phyloP scores from a whole-genome alignment of 2,888 invertebrate genomes.

The Tribolium freemani region DNA sequence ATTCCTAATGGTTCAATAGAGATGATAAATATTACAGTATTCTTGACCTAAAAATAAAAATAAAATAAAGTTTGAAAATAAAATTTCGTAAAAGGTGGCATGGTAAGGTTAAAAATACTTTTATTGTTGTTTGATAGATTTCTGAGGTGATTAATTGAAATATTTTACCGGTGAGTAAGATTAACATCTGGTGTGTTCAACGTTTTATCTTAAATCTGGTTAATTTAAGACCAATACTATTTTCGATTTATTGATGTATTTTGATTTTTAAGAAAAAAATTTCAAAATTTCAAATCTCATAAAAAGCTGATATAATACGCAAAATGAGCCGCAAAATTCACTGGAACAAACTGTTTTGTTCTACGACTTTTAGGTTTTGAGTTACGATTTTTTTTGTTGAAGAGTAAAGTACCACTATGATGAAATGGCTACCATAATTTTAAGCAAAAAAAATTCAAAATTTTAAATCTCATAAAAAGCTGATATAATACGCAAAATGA shows the following conservation, averaged over 20 bases:
- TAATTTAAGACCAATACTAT: not conserved
- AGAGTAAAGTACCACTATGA: too few relatives aligned
- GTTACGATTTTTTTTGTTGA: too few relatives aligned
- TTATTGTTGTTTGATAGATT: slow-evolving; percentile 17
- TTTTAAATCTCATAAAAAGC: too few relatives aligned
- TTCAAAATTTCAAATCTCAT: too few relatives aligned
- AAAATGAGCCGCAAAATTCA: too few relatives aligned
- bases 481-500: too few relatives aligned
- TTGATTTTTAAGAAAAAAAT: too few relatives aligned
- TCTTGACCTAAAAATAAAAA: not conserved
- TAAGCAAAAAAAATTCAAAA: too few relatives aligned
- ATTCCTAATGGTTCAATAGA: not conserved
- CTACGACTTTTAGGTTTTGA: too few relatives aligned
- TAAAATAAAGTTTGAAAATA: not conserved
- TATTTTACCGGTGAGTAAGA: slow-evolving; percentile 3
- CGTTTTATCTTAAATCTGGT: not conserved
- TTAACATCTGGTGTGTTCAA: slow-evolving; percentile 1
- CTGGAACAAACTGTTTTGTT: too few relatives aligned
- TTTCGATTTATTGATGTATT: not conserved
- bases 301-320: too few relatives aligned
- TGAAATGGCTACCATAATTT: too few relatives aligned
- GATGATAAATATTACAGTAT: not conserved
- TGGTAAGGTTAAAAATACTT: slow-evolving; percentile 24
- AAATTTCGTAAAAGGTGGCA: slow-evolving; percentile 2
- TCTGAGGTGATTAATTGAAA: slow-evolving; percentile 22